A percentile compares a stretch with the other conserved stretches of the same genome.
Conservation (phyloP, 2,797 vertebrate genomes). For the Gadopsis marmoratus region DNA sequence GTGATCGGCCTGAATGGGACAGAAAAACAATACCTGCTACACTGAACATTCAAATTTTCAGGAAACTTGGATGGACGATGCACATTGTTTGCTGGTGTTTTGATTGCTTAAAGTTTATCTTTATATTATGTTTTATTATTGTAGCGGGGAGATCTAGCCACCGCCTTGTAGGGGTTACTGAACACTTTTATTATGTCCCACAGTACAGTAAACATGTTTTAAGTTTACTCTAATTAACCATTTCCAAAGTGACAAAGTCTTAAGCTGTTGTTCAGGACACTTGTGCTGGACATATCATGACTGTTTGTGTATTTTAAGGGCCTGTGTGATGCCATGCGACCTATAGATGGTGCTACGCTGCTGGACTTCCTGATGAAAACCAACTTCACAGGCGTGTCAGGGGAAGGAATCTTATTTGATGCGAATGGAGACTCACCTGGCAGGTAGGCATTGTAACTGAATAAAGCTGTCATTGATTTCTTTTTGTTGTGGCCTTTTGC, state of each 20-base stretch:
- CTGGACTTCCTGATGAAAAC: slow-evolving; percentile 97
- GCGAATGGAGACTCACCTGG: slow-evolving; percentile 97
- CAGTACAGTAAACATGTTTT: slow-evolving; percentile 5
- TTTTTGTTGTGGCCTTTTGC: not conserved
- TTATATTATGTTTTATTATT: not conserved
- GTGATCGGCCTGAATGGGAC: no score
- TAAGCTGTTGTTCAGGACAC: not conserved
- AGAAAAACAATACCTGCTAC: not conserved
- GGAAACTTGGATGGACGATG: not conserved
- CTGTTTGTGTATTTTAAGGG: slow-evolving; percentile 77
- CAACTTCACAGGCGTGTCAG: slow-evolving; percentile 96
- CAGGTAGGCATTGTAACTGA: slow-evolving; percentile 84
- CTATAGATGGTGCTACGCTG: slow-evolving; percentile 94
- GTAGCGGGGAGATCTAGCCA: no score
- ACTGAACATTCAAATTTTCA: not conserved
- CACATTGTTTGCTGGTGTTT: not conserved
- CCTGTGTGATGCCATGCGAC: slow-evolving; percentile 96
- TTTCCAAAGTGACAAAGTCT: slow-evolving; percentile 5
- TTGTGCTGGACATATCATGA: slow-evolving; percentile 3
- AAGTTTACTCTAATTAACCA: not conserved
- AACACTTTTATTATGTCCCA: not conserved
- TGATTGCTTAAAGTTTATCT: not conserved
- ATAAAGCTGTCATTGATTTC: not conserved
- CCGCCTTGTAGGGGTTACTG: no score
- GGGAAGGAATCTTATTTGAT: slow-evolving; percentile 95